Evolutionary conservation across 2,888 invertebrate genomes (phyloP), one percentile per base, ranked within the genome.

Genomic region (Odontocolon sp.): DNA sequence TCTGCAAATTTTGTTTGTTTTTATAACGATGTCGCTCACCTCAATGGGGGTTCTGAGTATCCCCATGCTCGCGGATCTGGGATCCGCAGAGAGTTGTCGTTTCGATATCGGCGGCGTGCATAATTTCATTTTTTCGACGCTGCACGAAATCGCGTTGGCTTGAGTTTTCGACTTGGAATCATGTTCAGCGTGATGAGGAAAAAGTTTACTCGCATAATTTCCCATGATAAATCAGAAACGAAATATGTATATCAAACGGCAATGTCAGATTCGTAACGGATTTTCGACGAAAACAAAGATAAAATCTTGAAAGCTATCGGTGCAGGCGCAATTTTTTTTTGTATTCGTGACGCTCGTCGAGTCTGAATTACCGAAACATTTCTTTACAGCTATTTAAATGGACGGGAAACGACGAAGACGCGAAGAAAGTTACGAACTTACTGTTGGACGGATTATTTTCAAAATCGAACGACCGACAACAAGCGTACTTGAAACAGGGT

Each of bases 21-120:
- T n/a, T n/a, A n/a, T n/a, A 18, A 18, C 0, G 9, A 0, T 56
- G 18, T 5, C 45, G n/a, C 63, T 77, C 75, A 86, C 87, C 82
- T 87, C 83, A 8, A 87, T 86, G 6, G 87, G 87, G 18, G 87
- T 87, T 45, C 87, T 81, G 4, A 31, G 21, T 42, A 87, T 86
- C n/a, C 84, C 87, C 33, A 78, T 50, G 8, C 86, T 83, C 18
- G 82, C 80, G n/a, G 87, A 87, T 70, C 87, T 82, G 3, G 87
- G 87, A 82, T 87, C 87, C 21, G 63, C 57, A 6, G 80, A 11
- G 6, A 83, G 38, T 50, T 72, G 81, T 76, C 67, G 81, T 11
- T 76, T 79, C n/a, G 66, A 40, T 23, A 78, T 54, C 5, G 77
- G 72, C 33, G 87, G 86, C n/a, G 87, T 87, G 11, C 70, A 79